A percentile compares a stretch with the other conserved stretches of the same genome.
Evolutionary conservation across 2,113 vertebrate genomes (phyloP).

Genomic region (Lipophrys pholis): DNA sequence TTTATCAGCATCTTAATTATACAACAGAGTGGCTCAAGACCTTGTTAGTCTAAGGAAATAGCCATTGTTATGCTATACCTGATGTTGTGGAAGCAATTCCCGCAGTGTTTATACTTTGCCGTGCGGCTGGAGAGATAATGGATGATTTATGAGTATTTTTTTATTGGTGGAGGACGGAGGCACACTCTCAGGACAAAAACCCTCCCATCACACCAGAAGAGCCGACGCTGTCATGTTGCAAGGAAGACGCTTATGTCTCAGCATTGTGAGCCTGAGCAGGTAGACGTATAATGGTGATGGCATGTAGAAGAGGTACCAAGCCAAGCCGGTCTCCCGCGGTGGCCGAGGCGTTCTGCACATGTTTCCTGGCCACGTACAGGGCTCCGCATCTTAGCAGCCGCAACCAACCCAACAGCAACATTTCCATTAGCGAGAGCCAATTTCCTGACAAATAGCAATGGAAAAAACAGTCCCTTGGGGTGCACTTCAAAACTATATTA

Average conservation of each 20-base stretch:
- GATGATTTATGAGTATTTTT: slow-evolving; percentile 72
- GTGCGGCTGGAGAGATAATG: slow-evolving; percentile 66
- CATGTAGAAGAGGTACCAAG: slow-evolving; percentile 1
- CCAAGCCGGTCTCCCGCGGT: not conserved
- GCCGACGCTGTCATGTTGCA: slow-evolving; percentile 18
- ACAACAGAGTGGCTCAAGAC: slow-evolving; percentile 70
- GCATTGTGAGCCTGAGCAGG: slow-evolving; percentile 1
- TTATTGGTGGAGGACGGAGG: slow-evolving; percentile 44
- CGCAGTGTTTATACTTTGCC: slow-evolving; percentile 64
- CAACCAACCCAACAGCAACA: slow-evolving; percentile 40
- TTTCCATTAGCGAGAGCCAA: slow-evolving; percentile 56
- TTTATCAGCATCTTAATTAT: slow-evolving; percentile 79
- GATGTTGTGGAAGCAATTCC: slow-evolving; percentile 62
- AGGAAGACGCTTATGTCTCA: slow-evolving; percentile 21
- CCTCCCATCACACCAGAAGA: slow-evolving; percentile 9
- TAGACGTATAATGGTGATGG: slow-evolving; percentile 2
- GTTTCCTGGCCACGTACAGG: not conserved
- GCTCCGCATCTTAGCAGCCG: slow-evolving; percentile 35
- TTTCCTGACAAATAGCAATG: slow-evolving; percentile 47
- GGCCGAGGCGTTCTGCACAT: not conserved
- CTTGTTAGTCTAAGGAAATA: slow-evolving; percentile 70
- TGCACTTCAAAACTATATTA: slow-evolving; percentile 56
- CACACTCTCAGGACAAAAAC: slow-evolving; percentile 34
- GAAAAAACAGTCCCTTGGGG: slow-evolving; percentile 37
- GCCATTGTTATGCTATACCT: slow-evolving; percentile 73